Base-by-base conservation (phyloP, 2,797 vertebrate species). In the Platyrinchus mystaceus region DNA sequence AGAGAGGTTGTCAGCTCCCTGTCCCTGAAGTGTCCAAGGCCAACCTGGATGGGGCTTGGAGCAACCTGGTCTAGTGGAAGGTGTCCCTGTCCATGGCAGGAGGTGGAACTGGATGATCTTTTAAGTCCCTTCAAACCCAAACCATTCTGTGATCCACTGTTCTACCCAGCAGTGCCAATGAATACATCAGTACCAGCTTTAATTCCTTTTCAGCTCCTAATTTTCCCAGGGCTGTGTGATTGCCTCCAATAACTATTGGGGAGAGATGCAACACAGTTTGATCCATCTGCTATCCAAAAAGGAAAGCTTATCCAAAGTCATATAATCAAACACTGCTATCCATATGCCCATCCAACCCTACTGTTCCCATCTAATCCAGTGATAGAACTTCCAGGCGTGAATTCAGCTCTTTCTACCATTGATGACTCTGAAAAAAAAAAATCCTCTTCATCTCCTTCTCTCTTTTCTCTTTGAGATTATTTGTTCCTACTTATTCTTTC, bases 401-500 rank as follows among this genome's bases (percentile, higher is more conserved):
- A 84, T 64, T 73, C 46, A 80, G 22, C 64, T 64, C n/a, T 39
- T 89, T 66, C 60, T 83, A 47, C 12, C 32, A 36, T 34, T 32
- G n/a, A 43, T 0, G 0, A 14, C 10, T 27, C 18, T 21, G 23
- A 0, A 71, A 53, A 43, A 43, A 43, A 20, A 34, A 55, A 41
- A 27, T 26, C 37, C 41, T 44, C 14, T 83, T 83, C 79, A 32
- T 44, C 21, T 79, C 36, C 7, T 47, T 41, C 24, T 60, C 15
- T 69, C 43, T 44, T 43, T 63, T n/a, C 53, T 86, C 32, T 88
- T 17, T 13, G 46, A 64, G 24, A 47, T 84, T 76, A 43, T 74
- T 87, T 91, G 22, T 68, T 86, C n/a, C 41, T 14, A 69, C 74
- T 56, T 75, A 62, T 55, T 34, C 75, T 80, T 80, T 66, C 26